Base-by-base conservation (phyloP, 1,140 invertebrate genomes). In the Panagrolaimus sp. region DNA sequence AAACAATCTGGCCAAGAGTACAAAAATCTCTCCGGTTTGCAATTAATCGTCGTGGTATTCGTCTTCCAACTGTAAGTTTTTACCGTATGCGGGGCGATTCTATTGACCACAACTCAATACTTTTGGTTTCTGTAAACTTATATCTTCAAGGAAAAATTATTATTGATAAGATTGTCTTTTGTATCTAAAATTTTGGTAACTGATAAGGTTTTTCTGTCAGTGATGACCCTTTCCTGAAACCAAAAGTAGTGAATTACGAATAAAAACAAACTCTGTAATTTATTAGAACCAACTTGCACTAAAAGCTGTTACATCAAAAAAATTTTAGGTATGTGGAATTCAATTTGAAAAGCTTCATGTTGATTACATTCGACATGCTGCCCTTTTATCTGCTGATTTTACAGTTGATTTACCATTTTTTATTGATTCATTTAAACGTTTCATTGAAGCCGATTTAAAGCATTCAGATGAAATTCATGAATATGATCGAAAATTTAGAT, bases 1-100 rank as follows among this genome's bases (percentile, higher is more conserved):
- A 76, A 23, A 76, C 74, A 25, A 76, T 76, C 43, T 76, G 74
- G 74, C 74, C 74, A 9, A 78, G 78, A 67, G 78, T 76, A 16
- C 74, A 76, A 53, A 77, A 76, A 47, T 43, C 76, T 11, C 53
- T 76, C 5, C 74, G 74, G 9, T 27, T 76, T 9, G 74, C 75
- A 11, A 77, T 76, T 51, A 76, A 75, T 68, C 65, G 78, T 63
- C 13, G 20, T 74, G 74, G 74, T 9, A 57, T 76, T 23, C 72
- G 75, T 66, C 76, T 76, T 31, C 74, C 74, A 25, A 68, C 76
- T 13, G 65, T 76, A n/a, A n/a, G n/a, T n/a, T n/a, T n/a, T n/a
- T n/a, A n/a, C n/a, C n/a, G n/a, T n/a, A n/a, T n/a, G n/a, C n/a
- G n/a, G n/a, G n/a, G n/a, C n/a, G n/a, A n/a, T n/a, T n/a, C n/a